Conservation (phyloP, 2,113 vertebrate genomes). For the Takifugu flavidus region DNA sequence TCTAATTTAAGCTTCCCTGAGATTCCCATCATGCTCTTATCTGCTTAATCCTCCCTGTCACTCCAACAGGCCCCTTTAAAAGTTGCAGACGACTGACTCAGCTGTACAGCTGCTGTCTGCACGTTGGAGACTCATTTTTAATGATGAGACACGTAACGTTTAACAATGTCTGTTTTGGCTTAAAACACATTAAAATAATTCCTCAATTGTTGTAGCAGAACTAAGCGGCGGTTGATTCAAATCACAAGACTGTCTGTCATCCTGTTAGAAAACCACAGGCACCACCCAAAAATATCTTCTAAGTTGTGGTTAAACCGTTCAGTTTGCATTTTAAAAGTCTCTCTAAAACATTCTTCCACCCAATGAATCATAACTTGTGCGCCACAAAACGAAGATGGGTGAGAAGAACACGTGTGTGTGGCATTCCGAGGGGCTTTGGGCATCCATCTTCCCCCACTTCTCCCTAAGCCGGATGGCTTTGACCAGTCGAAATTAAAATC, state of each 20-base stretch:
- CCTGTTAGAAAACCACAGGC: not conserved
- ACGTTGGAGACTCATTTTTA: conserved; percentile 20
- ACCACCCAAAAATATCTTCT: not conserved
- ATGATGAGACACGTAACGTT: conserved; percentile 11
- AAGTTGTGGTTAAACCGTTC: not conserved
- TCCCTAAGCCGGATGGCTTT: not conserved
- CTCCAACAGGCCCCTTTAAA: conserved; percentile 1
- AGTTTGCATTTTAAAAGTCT: conserved; percentile 14
- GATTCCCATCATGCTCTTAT: conserved; percentile 25
- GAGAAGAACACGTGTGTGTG: too few relatives aligned
- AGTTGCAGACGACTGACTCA: conserved; percentile 32
- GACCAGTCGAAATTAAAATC: not conserved
- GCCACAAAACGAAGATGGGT: too few relatives aligned
- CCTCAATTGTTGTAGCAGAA: too few relatives aligned
- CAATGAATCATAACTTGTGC: not conserved
- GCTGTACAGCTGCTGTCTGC: conserved; percentile 17
- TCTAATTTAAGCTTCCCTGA: conserved; percentile 14
- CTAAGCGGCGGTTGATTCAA: too few relatives aligned
- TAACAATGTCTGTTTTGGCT: not conserved
- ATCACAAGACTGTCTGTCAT: not conserved
- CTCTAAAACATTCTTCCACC: not conserved
- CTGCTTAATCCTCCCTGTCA: not conserved
- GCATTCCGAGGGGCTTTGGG: too few relatives aligned
- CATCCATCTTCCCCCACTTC: too few relatives aligned
- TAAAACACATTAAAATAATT: too few relatives aligned